Conservation (phyloP, 2,113 vertebrate species). For the Pantherophis guttatus region DNA sequence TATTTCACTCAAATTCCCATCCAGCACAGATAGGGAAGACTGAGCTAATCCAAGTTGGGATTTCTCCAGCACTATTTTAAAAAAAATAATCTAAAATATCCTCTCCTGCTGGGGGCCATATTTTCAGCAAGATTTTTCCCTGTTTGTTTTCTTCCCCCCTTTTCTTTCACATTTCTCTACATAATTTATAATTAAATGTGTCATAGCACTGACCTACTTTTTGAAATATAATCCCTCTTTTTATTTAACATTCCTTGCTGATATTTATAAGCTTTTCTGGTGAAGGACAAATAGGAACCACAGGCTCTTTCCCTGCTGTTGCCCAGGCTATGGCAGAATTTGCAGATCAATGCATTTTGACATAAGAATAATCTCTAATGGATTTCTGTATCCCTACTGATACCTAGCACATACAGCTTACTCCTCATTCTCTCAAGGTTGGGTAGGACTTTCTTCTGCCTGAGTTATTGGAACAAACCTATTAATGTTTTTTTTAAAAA, state of each 20-base stretch:
- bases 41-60: not conserved
- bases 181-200: not conserved
- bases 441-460: not conserved
- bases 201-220: not conserved
- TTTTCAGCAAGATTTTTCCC: not conserved
- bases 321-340: not conserved
- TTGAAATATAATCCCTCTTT: not conserved
- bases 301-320: not conserved
- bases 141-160: not conserved
- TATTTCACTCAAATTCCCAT: not conserved
- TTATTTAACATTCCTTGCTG: not conserved
- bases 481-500: not conserved
- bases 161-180: not conserved
- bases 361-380: not conserved
- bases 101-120: not conserved
- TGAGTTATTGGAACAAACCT: not conserved
- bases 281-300: not conserved
- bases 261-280: not conserved
- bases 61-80: not conserved
- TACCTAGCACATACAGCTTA: not conserved
- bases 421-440: not conserved
- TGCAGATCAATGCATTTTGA: not conserved
- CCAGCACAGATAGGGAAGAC: not conserved
- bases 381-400: not conserved
- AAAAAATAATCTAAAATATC: not conserved